Evolutionary conservation across 2,888 invertebrate genomes (phyloP), one percentile per base, ranked within the genome.

Genomic region (Drosophila flavopinicola): DNA sequence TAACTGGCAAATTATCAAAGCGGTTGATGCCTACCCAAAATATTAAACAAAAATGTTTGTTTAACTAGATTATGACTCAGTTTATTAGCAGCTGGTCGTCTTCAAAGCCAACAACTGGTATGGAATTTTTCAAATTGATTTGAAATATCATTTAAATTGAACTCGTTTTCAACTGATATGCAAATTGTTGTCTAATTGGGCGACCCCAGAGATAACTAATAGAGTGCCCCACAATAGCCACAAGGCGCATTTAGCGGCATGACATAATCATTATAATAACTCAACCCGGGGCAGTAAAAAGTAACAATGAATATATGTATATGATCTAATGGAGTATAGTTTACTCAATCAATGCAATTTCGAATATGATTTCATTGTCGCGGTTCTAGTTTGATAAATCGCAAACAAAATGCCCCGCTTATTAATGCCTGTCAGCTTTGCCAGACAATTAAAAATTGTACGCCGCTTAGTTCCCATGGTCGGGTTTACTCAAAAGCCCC

Each of bases 311-410:
- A 20, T 3, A 20, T 20, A 66, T 79, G 88, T 3, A 20, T 20
- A 66, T 79, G 88, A 68, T 79, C 73, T 75, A 75, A 86, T 83
- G 49, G 68, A 75, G 76, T 54, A n/a, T n/a, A 38, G 38, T 57
- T 60, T 35, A 6, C n/a, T 38, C 44, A 83, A 86, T 86, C 85
- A 76, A 83, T 83, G 87, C 88, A 86, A 60, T 76, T 80, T 60
- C 37, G 41, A 73, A 63, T 58, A 84, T 86, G 80, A 83, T 84
- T 83, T 70, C 85, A 86, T 79, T 64, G 35, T 6, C 6, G 17
- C 15, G 39, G 41, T 33, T 75, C 51, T 30, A 56, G 49, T 45
- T 56, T 57, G 56, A 17, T 47, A 11, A 51, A 66, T 59, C 64
- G 47, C 23, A 30, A 41, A 60, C n/a, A n/a, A 67, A 70, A 68